Evolutionary conservation across 2,888 invertebrate genomes (phyloP), one percentile per base, ranked within the genome.

Genomic region (Anticlea derivata): DNA sequence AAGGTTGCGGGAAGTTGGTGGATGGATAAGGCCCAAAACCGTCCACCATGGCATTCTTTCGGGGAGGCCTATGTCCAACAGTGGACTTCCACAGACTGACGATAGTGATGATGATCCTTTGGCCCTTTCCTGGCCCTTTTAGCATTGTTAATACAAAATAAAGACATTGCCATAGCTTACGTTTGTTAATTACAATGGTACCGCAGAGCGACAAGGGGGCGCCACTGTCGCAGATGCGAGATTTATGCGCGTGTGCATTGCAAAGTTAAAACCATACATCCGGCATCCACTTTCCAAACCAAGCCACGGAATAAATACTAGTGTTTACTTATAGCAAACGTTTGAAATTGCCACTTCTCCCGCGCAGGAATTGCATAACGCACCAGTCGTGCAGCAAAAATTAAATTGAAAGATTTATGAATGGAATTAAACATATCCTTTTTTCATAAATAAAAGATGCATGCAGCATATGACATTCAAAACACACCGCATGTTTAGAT

Each of bases 271-370:
- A 73, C 73, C 70, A 66, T 57, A 68, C 78, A 77, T 82, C 80
- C 81, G 78, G 73, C 70, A 70, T 68, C 66, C 70, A 73, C 80
- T 82, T 80, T 83, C 79, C 71, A 74, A 71, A 69, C 66, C 66
- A 43, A 69, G 62, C 67, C 46, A 41, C 24, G 37, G 51, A 46
- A 43, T 47, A 52, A 37, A 31, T 46, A 27, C 26, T 31, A 46
- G 41, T 51, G 6, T n/a, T n/a, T 33, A 8, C 24, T 34, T 23
- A 17, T 20, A 7, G 37, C 30, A 43, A 43, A 27, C 70, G 76
- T 79, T 80, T 77, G 73, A 75, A 70, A 72, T 68, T 65, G 71
- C 75, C 76, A 73, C 80, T 68, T 72, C 75, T 78, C 63, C 62
- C 61, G 43, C 46, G 34, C 47, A 49, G 43, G 61, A 57, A 61